Percentiles rank a stretch among this genome's conserved stretches.
Conservation (phyloP, 35 echinoderm and acorn worm species). For the Strongylocentrotus purpuratus region DNA sequence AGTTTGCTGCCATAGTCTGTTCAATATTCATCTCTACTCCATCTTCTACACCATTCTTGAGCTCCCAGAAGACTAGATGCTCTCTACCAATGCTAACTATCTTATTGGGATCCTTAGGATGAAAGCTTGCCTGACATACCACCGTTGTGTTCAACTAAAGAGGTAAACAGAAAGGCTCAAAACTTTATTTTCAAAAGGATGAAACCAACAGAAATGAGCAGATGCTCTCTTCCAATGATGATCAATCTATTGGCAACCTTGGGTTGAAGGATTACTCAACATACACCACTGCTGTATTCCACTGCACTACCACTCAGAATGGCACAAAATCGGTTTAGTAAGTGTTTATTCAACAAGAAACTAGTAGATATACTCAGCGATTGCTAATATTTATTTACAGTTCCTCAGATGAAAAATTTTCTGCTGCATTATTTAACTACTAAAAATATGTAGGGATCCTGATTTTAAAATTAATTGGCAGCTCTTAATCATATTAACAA, state of each 20-base stretch:
- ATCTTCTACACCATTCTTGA: conserved; percentile 53
- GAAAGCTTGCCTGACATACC: conserved; percentile 85
- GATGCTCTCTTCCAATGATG: background rate
- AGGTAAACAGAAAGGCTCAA: background rate
- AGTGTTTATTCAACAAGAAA: no score
- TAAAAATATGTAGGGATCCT: no score
- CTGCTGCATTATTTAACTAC: no score
- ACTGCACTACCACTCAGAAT: no score
- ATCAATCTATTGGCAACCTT: background rate
- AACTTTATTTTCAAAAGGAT: background rate
- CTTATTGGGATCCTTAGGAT: conserved; percentile 70
- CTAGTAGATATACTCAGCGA: no score
- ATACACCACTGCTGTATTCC: no score
- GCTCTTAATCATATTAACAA: no score
- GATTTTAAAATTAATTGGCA: no score
- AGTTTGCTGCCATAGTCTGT: conserved; percentile 74
- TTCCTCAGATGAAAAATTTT: no score
- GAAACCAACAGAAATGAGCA: background rate
- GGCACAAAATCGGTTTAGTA: no score
- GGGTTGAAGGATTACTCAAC: no score
- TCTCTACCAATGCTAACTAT: conserved; percentile 88
- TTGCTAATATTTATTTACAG: no score
- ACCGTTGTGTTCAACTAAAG: conserved; percentile 73
- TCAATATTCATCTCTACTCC: conserved; percentile 29
- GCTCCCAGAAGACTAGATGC: conserved; percentile 85